Evolutionary conservation across 1,140 invertebrate genomes (phyloP).

Genomic region (Batillaria attramentaria): DNA sequence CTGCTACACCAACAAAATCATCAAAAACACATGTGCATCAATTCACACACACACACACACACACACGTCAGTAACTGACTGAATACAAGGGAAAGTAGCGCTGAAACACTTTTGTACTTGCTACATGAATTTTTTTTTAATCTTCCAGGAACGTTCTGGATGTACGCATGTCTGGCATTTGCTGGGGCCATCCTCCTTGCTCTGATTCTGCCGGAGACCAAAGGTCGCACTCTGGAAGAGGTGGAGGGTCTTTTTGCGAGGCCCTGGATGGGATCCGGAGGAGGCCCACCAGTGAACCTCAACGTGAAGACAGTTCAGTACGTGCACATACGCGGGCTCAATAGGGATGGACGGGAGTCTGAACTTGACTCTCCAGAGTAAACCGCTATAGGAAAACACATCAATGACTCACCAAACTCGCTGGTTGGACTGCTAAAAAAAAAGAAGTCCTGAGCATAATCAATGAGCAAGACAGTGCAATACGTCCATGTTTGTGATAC

Average conservation of each 20-base stretch:
- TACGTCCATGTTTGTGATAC: not conserved
- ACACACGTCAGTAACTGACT: not conserved
- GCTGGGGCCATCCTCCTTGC: constrained; percentile 85
- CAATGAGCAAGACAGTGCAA: not conserved
- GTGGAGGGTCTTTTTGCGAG: not conserved
- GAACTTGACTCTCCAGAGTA: constrained; percentile 65
- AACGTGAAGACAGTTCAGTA: constrained; percentile 72
- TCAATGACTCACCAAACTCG: too few relatives aligned
- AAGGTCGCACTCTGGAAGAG: not conserved
- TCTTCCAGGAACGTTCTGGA: constrained; percentile 81
- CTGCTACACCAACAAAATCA: not conserved
- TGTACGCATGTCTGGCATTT: constrained; percentile 83
- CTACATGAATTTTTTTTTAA: not conserved
- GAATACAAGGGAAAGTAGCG: not conserved
- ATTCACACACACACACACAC: not conserved
- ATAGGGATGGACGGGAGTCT: constrained; percentile 69
- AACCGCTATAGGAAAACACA: too few relatives aligned
- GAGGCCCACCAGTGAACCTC: constrained; percentile 53
- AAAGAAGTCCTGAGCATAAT: not conserved
- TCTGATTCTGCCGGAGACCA: constrained; percentile 80
- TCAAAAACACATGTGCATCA: not conserved
- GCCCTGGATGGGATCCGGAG: constrained; percentile 48
- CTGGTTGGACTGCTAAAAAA: too few relatives aligned
- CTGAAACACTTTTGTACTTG: not conserved
- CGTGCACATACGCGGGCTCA: constrained; percentile 73